These are phyloP conservation scores for Pantala flavescens DNA, from an alignment of 1,140 invertebrate genomes.

Conservation along the genomic window DNA sequence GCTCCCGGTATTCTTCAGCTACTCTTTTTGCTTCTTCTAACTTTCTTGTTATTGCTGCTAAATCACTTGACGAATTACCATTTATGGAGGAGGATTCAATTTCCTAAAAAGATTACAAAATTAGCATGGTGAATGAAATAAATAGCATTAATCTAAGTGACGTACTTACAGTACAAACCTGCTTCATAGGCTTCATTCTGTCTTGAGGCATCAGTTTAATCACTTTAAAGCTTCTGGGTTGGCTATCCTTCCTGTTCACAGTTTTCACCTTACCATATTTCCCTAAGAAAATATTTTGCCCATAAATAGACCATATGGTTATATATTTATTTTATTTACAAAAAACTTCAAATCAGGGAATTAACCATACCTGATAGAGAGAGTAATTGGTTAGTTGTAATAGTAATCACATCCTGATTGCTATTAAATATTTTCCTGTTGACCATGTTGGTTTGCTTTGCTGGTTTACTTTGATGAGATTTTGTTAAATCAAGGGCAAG, in stretches of 20 bases:
- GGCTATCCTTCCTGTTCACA: background rate
- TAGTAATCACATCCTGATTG: constrained; percentile 2
- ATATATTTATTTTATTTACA: background rate
- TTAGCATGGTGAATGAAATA: background rate
- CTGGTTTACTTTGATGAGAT: constrained; percentile 26
- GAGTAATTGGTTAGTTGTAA: background rate
- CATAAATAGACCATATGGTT: too few relatives aligned
- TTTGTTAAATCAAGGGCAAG: constrained; percentile 54
- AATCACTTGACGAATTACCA: constrained; percentile 25
- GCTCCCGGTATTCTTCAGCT: constrained; percentile 40
- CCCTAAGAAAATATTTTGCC: background rate
- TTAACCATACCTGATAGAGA: background rate
- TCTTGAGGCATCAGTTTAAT: background rate
- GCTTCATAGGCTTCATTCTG: background rate
- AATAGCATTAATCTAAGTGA: too few relatives aligned
- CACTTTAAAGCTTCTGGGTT: background rate
- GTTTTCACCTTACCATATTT: background rate
- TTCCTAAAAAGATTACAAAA: background rate
- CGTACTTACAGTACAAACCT: background rate
- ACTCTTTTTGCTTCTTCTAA: constrained; percentile 38
- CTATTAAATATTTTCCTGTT: background rate
- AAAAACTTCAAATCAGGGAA: background rate
- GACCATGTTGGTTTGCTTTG: background rate
- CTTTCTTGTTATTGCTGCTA: constrained; percentile 38
- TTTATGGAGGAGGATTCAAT: background rate